Base-by-base conservation (phyloP, 2,797 vertebrate species). In the Stomatorhinus walkeri region DNA sequence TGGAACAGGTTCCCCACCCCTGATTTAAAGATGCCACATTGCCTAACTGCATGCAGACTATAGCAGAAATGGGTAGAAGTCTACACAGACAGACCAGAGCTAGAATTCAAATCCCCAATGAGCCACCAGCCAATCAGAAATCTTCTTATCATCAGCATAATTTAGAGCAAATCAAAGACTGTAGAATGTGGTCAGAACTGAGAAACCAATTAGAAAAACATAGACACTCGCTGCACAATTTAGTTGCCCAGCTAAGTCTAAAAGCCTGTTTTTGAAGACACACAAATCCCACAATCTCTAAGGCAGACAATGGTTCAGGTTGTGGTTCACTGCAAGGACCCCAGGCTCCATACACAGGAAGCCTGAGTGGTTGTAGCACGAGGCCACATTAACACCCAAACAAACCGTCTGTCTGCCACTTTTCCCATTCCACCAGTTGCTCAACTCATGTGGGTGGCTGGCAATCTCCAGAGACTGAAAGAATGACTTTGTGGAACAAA, bases 401-500 rank as follows among this genome's bases (percentile, higher is more conserved):
- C 56, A 51, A 72, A 14, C 51, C 3, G 76, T 72, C 72, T 43
- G 89, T 59, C 89, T 88, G 83, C 87, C 49, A 51, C 64, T 85
- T 68, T 88, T 22, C 64, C 64, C 43, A 40, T 19, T 79, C 16
- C 59, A n/a, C 36, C 56, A 68, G 68, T 32, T 83, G 40, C 56
- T 84, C 51, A 43, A 87, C 51, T 81, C 90, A 91, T 91, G 93
- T 92, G 90, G 90, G 90, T 88, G 92, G 92, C 93, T 93, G 91
- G 91, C 93, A 93, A 94, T 92, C 92, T 94, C 92, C 90, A 90
- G 92, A 93, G 92, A 94, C 94, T 93, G 90, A 32, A 93, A 93
- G 94, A 94, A 95, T 94, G 94, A 94, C 94, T 92, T 93, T 90
- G 90, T 91, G 93, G 94, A 95, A 95, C 93, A 94, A 94, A 94